Percentiles rank a stretch among this genome's conserved stretches.
Evolutionary conservation across 1,140 invertebrate genomes (phyloP).

Genomic region (Copidosoma floridanum): DNA sequence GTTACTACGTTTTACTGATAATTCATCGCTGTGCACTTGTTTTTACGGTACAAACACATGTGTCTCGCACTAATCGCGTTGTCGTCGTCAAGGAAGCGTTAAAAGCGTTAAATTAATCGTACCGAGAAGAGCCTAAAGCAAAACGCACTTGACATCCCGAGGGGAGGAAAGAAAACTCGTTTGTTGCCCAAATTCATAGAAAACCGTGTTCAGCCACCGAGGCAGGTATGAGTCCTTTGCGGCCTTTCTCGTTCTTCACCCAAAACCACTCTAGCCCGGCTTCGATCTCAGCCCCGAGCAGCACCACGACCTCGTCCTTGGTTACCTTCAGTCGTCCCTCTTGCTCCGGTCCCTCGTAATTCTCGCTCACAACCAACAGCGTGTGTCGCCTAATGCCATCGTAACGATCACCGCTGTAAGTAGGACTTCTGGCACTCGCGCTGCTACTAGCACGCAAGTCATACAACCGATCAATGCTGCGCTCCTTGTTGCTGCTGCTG

Average conservation of each 20-base stretch:
- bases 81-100: too few species aligned
- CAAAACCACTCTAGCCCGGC: conserved; percentile 64
- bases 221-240: conserved; percentile 75
- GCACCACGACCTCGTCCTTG: conserved; percentile 72
- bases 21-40: too few species aligned
- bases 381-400: conserved; percentile 61
- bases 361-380: conserved; percentile 65
- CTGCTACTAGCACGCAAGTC: conserved; percentile 60
- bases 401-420: conserved; percentile 16
- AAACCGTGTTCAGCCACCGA: conserved; percentile 72
- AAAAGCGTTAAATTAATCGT: too few species aligned
- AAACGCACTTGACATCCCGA: not conserved
- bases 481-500: conserved; percentile 56
- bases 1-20: too few species aligned
- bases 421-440: conserved; percentile 41
- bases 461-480: conserved; percentile 70
- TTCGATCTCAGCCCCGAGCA: conserved; percentile 53
- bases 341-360: conserved; percentile 59
- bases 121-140: too few species aligned
- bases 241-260: conserved; percentile 66
- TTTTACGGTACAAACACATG: too few species aligned
- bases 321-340: conserved; percentile 62
- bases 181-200: conserved; percentile 56
- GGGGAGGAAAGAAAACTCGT: too few species aligned
- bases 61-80: too few species aligned